Evolutionary conservation across 53 echinoderm and acorn worm genomes (phyloP), one percentile per base, ranked within the genome.

Genomic region (Hippasteria phrygiana): DNA sequence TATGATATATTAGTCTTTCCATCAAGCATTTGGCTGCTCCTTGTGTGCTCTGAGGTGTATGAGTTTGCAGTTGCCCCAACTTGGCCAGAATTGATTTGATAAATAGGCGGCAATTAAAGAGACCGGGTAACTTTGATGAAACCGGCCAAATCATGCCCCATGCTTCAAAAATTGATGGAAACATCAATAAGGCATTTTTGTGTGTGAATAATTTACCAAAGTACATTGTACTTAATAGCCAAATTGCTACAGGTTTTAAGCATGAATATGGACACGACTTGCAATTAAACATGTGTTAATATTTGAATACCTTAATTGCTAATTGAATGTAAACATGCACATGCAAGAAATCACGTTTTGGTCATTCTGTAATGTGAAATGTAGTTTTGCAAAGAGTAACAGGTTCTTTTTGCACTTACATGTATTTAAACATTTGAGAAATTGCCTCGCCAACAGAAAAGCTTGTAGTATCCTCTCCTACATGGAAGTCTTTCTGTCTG

Each of bases 81-180:
- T 32, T 46, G 42, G 50, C 8, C n/a, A 0, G 36, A 70, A 85
- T 85, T 85, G 48, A 71, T 71, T 48, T 85, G 85, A 85, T 85
- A 85, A 85, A 69, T 85, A 85, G 85, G 18, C 32, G 24, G 71
- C 85, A 71, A 47, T 85, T 70, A 24, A 24, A 69, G 50, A 81
- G 81, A 17, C 43, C 11, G 51, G 43, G 42, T 43, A 65, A 24
- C 12, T 70, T 63, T 47, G 36, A 13, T 48, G 36, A 3, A 7
- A 41, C 43, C 46, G 45, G 65, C 67, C 43, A 67, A 65, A 36
- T 20, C 0, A 51, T 32, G 78, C 78, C 55, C 50, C 13, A 2
- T 50, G 31, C 72, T 42, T 41, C 41, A 41, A 34, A 1, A 72
- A 0, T 41, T 66, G 7, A 29, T 42, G 3, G 26, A 18, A 40